Evolutionary conservation across 2,113 vertebrate species (phyloP), one percentile per base, ranked within the genome.

Genomic region (Prionailurus bengalensis): DNA sequence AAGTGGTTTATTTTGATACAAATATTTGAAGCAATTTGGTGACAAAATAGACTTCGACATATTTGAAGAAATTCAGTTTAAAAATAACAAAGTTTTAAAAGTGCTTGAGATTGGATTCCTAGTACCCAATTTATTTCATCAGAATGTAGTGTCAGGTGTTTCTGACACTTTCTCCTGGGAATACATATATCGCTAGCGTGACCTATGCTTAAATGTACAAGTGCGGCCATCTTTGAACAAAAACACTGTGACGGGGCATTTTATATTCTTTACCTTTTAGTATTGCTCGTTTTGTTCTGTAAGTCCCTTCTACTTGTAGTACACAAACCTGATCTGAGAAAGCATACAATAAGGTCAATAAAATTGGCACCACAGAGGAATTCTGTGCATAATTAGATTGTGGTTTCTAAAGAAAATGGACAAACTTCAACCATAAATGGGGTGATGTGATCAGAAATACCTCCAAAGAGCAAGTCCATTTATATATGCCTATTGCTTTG

Each of bases 21-120:
- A 82, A 91, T 83, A 92, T 45, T 3, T 91, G 3, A 79, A 91
- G 39, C 0, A 86, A 39, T 86, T 53, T 51, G 31, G 27, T 63
- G 17, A 82, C 82, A n/a, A 96, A 91, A 27, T 53, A 95, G 31
- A 68, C 21, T 61, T 87, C 51, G 73, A 90, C n/a, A 51, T 91
- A 92, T 88, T 87, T 95, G 45, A 91, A 83, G 45, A 95, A 45
- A 87, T 31, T 88, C 14, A 25, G 6, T 63, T 91, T 36, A 89
- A 95, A 92, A 94, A 42, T 80, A 95, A 66, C 51, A 82, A 68
- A 45, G 23, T 85, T 45, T 61, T 53, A 39, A 68, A 79, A 79
- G 53, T 68, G 3, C 39, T 88, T 27, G 66, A 89, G 63, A 80
- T 88, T 94, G 4, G 25, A 88, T 94, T 85, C 7, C n/a, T 23